Evolutionary conservation across 1,140 invertebrate species (phyloP).

Genomic region (Batillaria attramentaria): DNA sequence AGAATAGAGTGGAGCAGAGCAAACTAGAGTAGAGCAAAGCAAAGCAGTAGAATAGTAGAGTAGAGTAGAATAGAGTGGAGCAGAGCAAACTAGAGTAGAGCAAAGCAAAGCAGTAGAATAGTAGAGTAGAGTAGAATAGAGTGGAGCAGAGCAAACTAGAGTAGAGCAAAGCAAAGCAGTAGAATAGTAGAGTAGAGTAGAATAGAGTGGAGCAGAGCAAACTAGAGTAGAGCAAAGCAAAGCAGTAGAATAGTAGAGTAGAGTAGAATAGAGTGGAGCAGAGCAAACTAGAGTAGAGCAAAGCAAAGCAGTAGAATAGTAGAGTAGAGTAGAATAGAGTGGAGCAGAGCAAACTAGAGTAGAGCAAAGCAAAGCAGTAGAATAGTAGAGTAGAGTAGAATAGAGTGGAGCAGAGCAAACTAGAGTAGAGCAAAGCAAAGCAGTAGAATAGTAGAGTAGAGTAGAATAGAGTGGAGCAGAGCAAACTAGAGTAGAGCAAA

Average conservation of each 20-base stretch:
- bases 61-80: background rate
- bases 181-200: background rate
- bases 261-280: background rate
- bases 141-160: conserved; percentile 14
- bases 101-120: conserved; percentile 21
- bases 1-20: conserved; percentile 18
- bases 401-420: background rate
- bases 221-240: conserved; percentile 12
- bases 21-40: conserved; percentile 9
- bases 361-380: conserved; percentile 5
- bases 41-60: no score
- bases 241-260: background rate
- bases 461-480: background rate
- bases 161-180: conserved; percentile 8
- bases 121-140: conserved; percentile 25
- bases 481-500: background rate
- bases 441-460: no score
- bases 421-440: background rate
- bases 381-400: no score
- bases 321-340: conserved; percentile 9
- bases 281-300: conserved; percentile 11
- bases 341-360: background rate
- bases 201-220: conserved; percentile 20
- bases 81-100: conserved; percentile 22
- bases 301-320: conserved; percentile 15